Conservation (phyloP, 2,888 invertebrate genomes). For the Dolichopus griseipennis region DNA sequence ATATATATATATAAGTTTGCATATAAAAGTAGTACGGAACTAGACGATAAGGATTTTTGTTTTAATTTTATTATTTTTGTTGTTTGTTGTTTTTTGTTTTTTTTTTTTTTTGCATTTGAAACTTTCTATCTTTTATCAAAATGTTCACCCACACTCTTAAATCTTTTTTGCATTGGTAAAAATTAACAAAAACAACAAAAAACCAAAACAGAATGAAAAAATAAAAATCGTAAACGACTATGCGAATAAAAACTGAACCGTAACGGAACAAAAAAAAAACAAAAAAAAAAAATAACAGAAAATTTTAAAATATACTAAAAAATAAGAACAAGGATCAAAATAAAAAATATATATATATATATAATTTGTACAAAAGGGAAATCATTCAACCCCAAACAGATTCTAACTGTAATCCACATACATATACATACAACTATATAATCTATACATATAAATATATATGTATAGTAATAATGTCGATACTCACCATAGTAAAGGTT, state of each 20-base stretch:
- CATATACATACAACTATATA: not conserved
- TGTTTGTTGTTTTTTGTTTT: no score
- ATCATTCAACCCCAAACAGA: slow-evolving; percentile 2
- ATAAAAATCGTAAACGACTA: not conserved
- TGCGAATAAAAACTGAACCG: not conserved
- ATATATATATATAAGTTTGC: not conserved
- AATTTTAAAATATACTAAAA: not conserved
- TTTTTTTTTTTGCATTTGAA: no score
- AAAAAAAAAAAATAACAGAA: not conserved
- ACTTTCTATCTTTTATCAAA: no score
- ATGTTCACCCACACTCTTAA: no score
- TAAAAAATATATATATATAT: not conserved
- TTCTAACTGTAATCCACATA: not conserved
- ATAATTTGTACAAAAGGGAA: not conserved
- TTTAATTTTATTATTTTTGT: no score
- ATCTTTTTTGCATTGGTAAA: no score
- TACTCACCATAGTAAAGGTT: no score
- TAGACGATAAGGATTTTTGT: not conserved
- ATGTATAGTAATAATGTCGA: not conserved
- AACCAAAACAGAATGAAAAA: not conserved
- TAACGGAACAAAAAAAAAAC: not conserved
- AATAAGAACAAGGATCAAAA: not conserved
- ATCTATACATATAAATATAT: not conserved
- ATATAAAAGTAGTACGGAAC: no score
- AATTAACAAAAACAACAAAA: no score